Percentiles rank a stretch among this genome's conserved stretches.
Evolutionary conservation across 2,888 invertebrate genomes (phyloP).

Genomic region (Cabera pusaria): DNA sequence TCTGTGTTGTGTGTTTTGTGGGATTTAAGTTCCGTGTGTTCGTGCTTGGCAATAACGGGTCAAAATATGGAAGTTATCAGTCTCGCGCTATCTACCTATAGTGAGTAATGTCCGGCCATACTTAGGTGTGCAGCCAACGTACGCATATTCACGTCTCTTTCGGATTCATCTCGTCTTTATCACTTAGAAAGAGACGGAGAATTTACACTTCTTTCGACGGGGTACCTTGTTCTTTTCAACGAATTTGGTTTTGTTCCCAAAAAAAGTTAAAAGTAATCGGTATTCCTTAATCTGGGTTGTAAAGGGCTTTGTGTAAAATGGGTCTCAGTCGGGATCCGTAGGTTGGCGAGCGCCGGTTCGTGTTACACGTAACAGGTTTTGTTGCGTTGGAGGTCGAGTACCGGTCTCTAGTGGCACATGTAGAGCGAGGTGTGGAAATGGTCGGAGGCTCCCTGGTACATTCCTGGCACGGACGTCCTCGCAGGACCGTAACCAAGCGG

Average conservation of each 20-base stretch:
- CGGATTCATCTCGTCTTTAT: constrained; percentile 56
- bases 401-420: constrained; percentile 77
- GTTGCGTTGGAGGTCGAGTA: constrained; percentile 77
- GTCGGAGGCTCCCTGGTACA: constrained; percentile 38
- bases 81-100: constrained; percentile 77
- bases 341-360: constrained; percentile 53
- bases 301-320: constrained; percentile 38
- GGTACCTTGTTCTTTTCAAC: constrained; percentile 53
- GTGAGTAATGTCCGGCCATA: constrained; percentile 84
- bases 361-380: constrained; percentile 79
- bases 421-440: constrained; percentile 56
- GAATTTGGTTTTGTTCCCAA: constrained; percentile 52
- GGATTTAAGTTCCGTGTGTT: constrained; percentile 43
- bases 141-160: constrained; percentile 80
- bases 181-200: constrained; percentile 62
- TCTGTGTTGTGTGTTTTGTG: constrained; percentile 66
- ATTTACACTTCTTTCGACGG: constrained; percentile 61
- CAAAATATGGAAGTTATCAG: constrained; percentile 67
- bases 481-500: constrained; percentile 60
- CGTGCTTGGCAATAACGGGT: constrained; percentile 50
- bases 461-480: too few relatives aligned
- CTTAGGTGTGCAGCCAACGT: constrained; percentile 82
- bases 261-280: constrained; percentile 43
- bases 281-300: constrained; percentile 33
- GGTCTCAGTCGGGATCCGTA: constrained; percentile 49